phyloP scores from a whole-genome alignment of 2,888 invertebrate species.

The Acleris sparsana region DNA sequence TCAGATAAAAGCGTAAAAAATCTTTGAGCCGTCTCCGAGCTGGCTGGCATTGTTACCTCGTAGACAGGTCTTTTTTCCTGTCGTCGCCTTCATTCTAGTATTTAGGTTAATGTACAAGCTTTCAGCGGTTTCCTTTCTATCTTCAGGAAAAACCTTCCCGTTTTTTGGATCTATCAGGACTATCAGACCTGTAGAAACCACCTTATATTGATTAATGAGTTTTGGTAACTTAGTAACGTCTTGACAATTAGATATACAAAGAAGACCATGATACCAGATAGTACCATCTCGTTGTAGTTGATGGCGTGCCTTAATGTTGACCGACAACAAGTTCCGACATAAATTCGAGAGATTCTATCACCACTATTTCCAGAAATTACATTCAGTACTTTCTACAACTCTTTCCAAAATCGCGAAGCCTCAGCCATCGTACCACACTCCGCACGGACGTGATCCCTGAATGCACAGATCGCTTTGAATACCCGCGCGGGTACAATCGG shows the following conservation, averaged over 20 bases:
- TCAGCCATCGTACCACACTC: not conserved
- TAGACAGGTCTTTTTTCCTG: conserved; percentile 33
- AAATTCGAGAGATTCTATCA: too few species aligned
- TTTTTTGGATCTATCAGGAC: too few species aligned
- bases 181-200: too few species aligned
- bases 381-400: not conserved
- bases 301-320: too few species aligned
- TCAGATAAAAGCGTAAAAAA: conserved; percentile 36
- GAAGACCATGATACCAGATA: too few species aligned
- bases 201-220: too few species aligned
- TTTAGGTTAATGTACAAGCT: conserved; percentile 6
- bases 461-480: conserved; percentile 37
- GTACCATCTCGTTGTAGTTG: too few species aligned
- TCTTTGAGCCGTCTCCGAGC: conserved; percentile 32
- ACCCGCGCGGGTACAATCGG: conserved; percentile 36
- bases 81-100: conserved; percentile 27
- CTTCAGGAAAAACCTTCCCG: not conserved
- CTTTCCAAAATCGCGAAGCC: not conserved
- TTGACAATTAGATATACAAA: too few species aligned
- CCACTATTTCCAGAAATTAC: not conserved
- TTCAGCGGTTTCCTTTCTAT: not conserved
- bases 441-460: conserved; percentile 30
- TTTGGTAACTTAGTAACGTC: too few species aligned
- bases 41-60: conserved; percentile 34
- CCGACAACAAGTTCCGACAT: too few species aligned